Percentiles rank a stretch among this genome's conserved stretches.
Conservation (phyloP, 2,797 vertebrate genomes). For the Nothura maculosa region DNA sequence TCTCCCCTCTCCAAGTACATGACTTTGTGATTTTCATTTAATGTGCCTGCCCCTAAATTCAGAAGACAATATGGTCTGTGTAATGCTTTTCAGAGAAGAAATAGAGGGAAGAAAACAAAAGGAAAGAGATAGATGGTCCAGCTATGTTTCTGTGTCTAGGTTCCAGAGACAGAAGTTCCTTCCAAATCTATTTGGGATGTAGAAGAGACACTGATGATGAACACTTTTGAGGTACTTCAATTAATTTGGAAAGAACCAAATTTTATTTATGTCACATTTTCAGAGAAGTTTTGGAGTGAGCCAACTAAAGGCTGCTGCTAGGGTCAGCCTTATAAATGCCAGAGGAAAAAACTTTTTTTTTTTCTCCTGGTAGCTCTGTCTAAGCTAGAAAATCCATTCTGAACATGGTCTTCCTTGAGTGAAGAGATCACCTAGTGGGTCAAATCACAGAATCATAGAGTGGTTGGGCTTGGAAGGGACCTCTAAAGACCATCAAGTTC, state of each 20-base stretch:
- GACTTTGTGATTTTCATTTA: fast-evolving
- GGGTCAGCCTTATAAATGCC: neutral
- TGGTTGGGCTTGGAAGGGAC: too few relatives aligned
- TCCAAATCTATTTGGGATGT: neutral
- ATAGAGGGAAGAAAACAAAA: neutral
- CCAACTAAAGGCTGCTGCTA: neutral
- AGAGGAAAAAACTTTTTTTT: neutral
- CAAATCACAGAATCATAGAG: neutral
- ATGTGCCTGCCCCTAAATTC: neutral
- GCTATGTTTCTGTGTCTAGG: neutral
- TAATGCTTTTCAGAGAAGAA: neutral
- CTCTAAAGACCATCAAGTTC: too few relatives aligned
- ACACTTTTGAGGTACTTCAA: neutral
- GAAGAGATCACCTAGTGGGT: neutral
- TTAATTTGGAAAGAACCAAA: neutral
- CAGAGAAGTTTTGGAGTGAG: neutral
- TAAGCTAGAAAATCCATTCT: neutral
- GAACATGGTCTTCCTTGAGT: neutral
- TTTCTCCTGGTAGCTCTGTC: neutral
- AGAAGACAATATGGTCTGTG: neutral
- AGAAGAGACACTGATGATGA: neutral
- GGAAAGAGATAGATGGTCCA: neutral
- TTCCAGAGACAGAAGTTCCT: neutral
- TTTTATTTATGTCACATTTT: neutral
- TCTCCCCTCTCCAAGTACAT: neutral